A percentile compares a stretch with the other conserved stretches of the same genome.
Evolutionary conservation across 2,797 vertebrate species (phyloP).

Genomic region (Scolopax bukidnonensis): DNA sequence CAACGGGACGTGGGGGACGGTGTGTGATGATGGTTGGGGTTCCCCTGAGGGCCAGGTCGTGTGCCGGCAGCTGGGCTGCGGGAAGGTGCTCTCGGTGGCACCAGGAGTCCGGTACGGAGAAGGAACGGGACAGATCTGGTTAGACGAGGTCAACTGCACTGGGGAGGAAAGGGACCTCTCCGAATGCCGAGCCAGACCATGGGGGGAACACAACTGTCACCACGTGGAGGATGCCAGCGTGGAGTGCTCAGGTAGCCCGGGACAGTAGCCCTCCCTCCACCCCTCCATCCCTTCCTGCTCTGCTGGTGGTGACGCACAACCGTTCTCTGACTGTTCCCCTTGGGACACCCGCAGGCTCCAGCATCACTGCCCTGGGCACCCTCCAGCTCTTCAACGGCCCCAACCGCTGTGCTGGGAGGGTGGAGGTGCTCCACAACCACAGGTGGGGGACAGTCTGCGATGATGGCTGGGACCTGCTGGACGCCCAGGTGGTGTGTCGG

Average conservation of each 20-base stretch:
- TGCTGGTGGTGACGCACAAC: background rate
- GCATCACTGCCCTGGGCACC: background rate
- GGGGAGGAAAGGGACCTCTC: conserved; percentile 54
- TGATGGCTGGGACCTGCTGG: conserved; percentile 63
- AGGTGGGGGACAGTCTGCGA: conserved; percentile 72
- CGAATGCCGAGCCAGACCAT: background rate
- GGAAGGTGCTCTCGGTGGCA: conserved; percentile 40
- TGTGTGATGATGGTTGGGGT: conserved; percentile 70
- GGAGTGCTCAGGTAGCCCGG: conserved; percentile 61
- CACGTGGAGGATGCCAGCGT: conserved; percentile 71
- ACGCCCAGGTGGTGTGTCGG: conserved; percentile 52
- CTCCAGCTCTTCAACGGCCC: conserved; percentile 64
- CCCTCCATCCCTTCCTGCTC: background rate
- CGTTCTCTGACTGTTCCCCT: background rate
- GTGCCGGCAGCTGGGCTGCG: conserved; percentile 69
- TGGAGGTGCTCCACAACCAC: conserved; percentile 69
- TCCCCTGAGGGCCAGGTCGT: conserved; percentile 45
- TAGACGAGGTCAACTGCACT: conserved; percentile 69
- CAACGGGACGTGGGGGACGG: conserved; percentile 64
- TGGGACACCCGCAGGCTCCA: background rate
- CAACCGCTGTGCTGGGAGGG: conserved; percentile 66
- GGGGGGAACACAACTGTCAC: conserved; percentile 71
- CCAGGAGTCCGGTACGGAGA: conserved; percentile 54
- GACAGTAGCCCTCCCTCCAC: background rate
- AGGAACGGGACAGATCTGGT: conserved; percentile 67